Evolutionary conservation across 2,888 invertebrate species (phyloP).

Genomic region (Dasysyrphus tricinctus): DNA sequence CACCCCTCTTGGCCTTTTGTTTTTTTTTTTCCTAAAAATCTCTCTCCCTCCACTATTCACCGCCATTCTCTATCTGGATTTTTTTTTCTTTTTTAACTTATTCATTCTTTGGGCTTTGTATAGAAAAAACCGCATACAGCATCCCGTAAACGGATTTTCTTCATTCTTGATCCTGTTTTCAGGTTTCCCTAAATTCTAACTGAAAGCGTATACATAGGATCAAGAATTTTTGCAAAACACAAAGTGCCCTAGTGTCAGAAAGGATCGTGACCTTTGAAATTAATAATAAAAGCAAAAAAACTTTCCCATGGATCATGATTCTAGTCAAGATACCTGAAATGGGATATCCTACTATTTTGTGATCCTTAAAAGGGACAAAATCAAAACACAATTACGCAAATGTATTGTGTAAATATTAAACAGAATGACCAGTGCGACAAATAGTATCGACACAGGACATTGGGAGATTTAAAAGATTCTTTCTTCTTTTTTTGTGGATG

Average conservation of each 20-base stretch:
- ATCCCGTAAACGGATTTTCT: slow-evolving; percentile 71
- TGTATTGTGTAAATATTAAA: slow-evolving; percentile 81
- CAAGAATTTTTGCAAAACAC: slow-evolving; percentile 47
- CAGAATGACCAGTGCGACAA: slow-evolving; percentile 75
- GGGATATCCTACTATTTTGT: slow-evolving; percentile 65
- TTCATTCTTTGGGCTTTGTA: slow-evolving; percentile 48
- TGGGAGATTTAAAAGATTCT: not conserved
- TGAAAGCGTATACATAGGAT: slow-evolving; percentile 28
- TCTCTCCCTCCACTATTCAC: not conserved
- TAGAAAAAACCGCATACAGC: slow-evolving; percentile 65
- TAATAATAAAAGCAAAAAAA: slow-evolving; percentile 17
- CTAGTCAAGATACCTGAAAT: slow-evolving; percentile 64
- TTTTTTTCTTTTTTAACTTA: slow-evolving; percentile 17
- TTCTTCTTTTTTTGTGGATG: not conserved
- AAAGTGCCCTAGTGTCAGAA: slow-evolving; percentile 56
- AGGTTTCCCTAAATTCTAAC: slow-evolving; percentile 57
- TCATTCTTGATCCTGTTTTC: slow-evolving; percentile 65
- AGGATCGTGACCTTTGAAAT: slow-evolving; percentile 65
- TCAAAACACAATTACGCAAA: slow-evolving; percentile 82
- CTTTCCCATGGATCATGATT: slow-evolving; percentile 66
- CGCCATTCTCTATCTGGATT: slow-evolving; percentile 11
- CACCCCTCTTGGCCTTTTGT: slow-evolving; percentile 71
- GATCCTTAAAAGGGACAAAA: slow-evolving; percentile 64
- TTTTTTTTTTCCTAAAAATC: slow-evolving; percentile 37
- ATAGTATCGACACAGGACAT: slow-evolving; percentile 62